Evolutionary conservation across 2,888 invertebrate species (phyloP).

Genomic region (Catocala fraxini): DNA sequence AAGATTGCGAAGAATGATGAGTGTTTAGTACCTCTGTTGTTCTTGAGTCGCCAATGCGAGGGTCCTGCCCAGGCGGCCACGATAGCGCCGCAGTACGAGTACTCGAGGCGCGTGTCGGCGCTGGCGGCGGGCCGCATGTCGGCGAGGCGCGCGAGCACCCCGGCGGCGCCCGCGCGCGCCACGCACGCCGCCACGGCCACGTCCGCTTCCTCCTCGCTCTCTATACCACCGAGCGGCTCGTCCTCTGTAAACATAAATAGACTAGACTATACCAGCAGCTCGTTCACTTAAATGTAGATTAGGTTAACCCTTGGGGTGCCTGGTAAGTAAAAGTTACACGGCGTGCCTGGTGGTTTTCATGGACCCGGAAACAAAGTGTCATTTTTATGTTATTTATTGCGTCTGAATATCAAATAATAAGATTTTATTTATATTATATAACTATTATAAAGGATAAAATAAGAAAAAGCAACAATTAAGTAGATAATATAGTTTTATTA

Average conservation of each 20-base stretch:
- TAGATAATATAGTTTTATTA: too few relatives aligned
- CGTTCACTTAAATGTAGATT: too few relatives aligned
- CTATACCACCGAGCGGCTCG: conserved; percentile 79
- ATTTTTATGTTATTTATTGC: too few relatives aligned
- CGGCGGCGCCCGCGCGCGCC: conserved; percentile 64
- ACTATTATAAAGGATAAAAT: too few relatives aligned
- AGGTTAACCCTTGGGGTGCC: too few relatives aligned
- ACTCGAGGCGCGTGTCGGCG: conserved; percentile 88
- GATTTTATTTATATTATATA: too few relatives aligned
- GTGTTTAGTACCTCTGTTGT: conserved; percentile 66
- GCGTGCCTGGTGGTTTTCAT: too few relatives aligned
- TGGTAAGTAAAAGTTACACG: too few relatives aligned
- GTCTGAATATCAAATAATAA: too few relatives aligned
- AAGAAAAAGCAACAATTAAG: too few relatives aligned
- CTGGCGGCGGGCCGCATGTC: conserved; percentile 87
- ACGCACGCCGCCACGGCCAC: conserved; percentile 74
- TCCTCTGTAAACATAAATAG: conserved; percentile 61
- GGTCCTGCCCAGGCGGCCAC: conserved; percentile 93
- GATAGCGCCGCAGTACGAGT: conserved; percentile 89
- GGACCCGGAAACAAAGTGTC: too few relatives aligned
- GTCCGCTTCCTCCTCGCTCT: conserved; percentile 81
- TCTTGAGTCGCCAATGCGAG: conserved; percentile 92
- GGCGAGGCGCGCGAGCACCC: conserved; percentile 64
- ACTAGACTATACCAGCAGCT: not conserved
- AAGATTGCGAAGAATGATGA: not conserved